Percentiles rank a stretch among this genome's conserved stretches.
Conservation (phyloP, 2,113 vertebrate species). For the Cichladusa arquata region DNA sequence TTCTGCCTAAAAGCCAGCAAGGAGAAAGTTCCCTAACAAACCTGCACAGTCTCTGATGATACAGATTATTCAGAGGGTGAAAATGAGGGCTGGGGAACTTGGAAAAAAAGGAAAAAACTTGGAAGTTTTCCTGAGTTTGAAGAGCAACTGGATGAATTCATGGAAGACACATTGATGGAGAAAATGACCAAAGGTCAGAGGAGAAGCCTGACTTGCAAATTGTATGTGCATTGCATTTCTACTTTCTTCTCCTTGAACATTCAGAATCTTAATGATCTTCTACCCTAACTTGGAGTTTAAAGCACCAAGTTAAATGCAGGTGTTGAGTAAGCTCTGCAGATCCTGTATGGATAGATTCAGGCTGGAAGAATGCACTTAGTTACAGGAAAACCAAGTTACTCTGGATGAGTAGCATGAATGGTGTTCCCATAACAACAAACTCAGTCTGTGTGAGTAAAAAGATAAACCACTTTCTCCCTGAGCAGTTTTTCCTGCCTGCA, state of each 20-base stretch:
- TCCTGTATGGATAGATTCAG: not conserved
- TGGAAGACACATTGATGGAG: not conserved
- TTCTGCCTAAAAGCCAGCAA: not conserved
- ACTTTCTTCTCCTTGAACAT: not conserved
- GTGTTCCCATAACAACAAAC: not conserved
- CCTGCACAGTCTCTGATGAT: not conserved
- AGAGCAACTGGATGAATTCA: not conserved
- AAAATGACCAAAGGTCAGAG: not conserved
- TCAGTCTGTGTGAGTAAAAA: not conserved
- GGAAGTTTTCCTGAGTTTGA: not conserved
- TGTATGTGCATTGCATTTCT: not conserved
- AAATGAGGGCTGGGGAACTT: accelerated
- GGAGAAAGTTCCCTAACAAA: not conserved
- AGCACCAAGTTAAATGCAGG: not conserved
- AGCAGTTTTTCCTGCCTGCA: not conserved
- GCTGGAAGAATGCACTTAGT: not conserved
- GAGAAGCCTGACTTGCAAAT: not conserved
- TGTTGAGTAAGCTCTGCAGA: not conserved
- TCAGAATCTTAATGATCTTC: not conserved
- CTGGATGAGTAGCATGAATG: not conserved
- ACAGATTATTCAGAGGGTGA: not conserved
- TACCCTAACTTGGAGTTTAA: not conserved
- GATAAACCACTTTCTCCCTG: not conserved
- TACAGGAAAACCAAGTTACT: not conserved
- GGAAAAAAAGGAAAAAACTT: not conserved